Percentiles rank a stretch among this genome's conserved stretches.
Evolutionary conservation across 2,113 vertebrate genomes (phyloP).

Genomic region (Clarias gariepinus): DNA sequence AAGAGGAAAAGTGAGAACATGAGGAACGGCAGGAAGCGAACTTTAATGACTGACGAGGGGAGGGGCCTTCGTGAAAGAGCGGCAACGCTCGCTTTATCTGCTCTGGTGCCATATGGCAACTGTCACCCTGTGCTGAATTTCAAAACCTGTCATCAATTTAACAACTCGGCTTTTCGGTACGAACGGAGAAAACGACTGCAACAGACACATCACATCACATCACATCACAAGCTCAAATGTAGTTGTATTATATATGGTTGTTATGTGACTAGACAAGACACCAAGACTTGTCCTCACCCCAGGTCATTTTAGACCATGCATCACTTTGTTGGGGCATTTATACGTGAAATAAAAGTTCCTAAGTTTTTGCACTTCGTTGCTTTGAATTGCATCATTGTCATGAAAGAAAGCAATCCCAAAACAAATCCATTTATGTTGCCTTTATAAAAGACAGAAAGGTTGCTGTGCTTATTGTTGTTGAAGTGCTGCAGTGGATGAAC

Average conservation of each 20-base stretch:
- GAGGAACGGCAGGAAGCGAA: conserved; percentile 29
- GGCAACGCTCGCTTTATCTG: not conserved
- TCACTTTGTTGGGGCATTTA: not conserved
- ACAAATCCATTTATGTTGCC: not conserved
- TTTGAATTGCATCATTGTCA: not conserved
- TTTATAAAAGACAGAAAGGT: not conserved
- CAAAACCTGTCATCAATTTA: not conserved
- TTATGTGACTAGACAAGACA: not conserved
- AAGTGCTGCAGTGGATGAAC: not conserved
- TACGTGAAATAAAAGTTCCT: not conserved
- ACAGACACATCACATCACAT: not conserved
- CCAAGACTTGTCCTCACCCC: not conserved
- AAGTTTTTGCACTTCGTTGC: not conserved
- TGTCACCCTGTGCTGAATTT: conserved; percentile 5
- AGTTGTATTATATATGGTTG: not conserved
- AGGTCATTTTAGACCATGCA: not conserved
- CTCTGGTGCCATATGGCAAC: conserved; percentile 18
- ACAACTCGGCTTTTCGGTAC: not conserved
- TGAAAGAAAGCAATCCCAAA: not conserved
- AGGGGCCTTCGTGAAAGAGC: not conserved
- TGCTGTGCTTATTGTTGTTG: not conserved
- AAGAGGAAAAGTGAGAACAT: conserved; percentile 19
- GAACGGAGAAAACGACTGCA: not conserved
- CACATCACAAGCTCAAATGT: not conserved
- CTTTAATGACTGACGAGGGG: conserved; percentile 20